These are phyloP conservation scores for Lasioglossum morio DNA, from an alignment of 2,888 invertebrate genomes.

Conservation along the genomic window DNA sequence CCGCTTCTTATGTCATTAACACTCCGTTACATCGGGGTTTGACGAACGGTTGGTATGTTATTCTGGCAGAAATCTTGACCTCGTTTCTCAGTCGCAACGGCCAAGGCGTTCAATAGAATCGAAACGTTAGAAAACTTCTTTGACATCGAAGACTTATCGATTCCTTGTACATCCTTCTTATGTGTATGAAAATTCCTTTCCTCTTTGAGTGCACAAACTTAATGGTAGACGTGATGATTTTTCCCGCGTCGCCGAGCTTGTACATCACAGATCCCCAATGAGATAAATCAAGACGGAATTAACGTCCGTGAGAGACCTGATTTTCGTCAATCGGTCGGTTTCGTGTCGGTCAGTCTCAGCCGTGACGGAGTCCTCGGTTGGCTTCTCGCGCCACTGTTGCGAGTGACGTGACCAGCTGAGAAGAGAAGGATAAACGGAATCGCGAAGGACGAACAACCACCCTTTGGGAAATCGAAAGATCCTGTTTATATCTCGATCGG, in stretches of 20 bases:
- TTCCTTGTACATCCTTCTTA: conserved; percentile 95
- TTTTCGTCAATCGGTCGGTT: conserved; percentile 49
- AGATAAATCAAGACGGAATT: conserved; percentile 60
- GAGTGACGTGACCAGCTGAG: conserved; percentile 40
- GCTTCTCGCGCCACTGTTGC: conserved; percentile 25
- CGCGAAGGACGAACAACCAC: conserved; percentile 40
- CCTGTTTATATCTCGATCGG: conserved; percentile 7
- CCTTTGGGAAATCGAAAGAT: conserved; percentile 44
- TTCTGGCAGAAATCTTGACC: conserved; percentile 56
- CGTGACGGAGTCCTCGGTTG: conserved; percentile 41
- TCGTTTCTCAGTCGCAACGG: conserved; percentile 56
- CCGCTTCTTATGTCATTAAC: conserved; percentile 49
- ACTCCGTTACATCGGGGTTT: conserved; percentile 43
- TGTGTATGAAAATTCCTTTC: conserved; percentile 96
- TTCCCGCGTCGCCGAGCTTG: conserved; percentile 81
- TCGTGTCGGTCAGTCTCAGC: conserved; percentile 29
- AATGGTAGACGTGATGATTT: conserved; percentile 86
- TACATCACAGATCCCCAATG: conserved; percentile 82
- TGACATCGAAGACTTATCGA: conserved; percentile 83
- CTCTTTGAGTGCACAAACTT: conserved; percentile 92
- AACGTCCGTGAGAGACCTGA: conserved; percentile 49
- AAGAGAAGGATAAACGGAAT: conserved; percentile 54
- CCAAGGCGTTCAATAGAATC: conserved; percentile 77
- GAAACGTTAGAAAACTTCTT: conserved; percentile 79
- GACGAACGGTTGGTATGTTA: conserved; percentile 32